Evolutionary conservation across 2,888 invertebrate genomes (phyloP), one percentile per base, ranked within the genome.

Genomic region (Lasioglossum lativentre): DNA sequence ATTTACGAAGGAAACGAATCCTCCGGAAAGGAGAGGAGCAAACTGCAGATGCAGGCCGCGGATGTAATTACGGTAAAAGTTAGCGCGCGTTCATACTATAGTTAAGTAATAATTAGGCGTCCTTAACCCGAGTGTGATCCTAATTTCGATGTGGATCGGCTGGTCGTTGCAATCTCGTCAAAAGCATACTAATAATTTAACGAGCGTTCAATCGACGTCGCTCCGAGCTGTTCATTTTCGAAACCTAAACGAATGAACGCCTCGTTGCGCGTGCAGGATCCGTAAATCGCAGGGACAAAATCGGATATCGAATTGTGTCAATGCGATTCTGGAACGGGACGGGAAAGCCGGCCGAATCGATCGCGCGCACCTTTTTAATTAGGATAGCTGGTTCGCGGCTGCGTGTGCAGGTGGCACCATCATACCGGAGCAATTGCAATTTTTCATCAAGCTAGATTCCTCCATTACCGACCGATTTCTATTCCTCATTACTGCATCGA

Each of bases 401-500:
- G 59, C 47, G 59, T 19, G 72, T 47, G 75, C 80, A 84, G 77
- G 78, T 82, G 79, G 86, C 86, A 72, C 72, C 75, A 70, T 63
- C 59, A 30, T 30, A 30, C 66, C 66, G 23, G 30, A 47, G 45
- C 79, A 70, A 80, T 84, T 75, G 66, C 6, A 52, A 45, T 72
- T 73, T 74, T 52, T 3, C 82, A 85, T 80, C 63, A 85, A 87
- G 73, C 78, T 77, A 86, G 84, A 63, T 45, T 45, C 63, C 84
- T 45, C 10, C 12, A 73, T 83, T 80, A 80, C 73, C 80, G 56
- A 77, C 74, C 42, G 66, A 19, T 34, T 19, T 23, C 66, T 66
- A 3, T 19, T 4, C 12, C 3, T 10, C 6, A 16, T 6, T 30
- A 16, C 30, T 5, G 14, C 27, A 27, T 59, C 59, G 14, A 30